These are phyloP conservation scores for Chaetogeoica ovagalla DNA, from an alignment of 2,888 invertebrate species.

Conservation along the genomic window DNA sequence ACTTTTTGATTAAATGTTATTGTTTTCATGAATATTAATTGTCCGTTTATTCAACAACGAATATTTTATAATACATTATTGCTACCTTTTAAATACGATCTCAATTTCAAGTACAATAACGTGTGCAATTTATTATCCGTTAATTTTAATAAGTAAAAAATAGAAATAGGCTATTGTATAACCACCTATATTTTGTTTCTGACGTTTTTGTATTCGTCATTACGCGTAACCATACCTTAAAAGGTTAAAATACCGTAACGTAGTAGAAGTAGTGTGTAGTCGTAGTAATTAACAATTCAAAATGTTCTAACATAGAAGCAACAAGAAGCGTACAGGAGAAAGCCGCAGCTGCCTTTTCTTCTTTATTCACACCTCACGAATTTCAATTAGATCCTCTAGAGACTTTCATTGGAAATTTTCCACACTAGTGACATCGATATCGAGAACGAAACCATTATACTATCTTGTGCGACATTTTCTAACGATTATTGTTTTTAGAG, in stretches of 20 bases:
- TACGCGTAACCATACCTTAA: conserved; percentile 23
- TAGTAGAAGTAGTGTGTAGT: no score
- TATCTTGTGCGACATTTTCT: neutral
- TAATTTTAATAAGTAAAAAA: conserved; percentile 1
- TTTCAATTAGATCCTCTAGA: conserved; percentile 26
- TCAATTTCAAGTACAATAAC: neutral
- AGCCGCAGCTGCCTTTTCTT: neutral
- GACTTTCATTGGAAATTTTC: conserved; percentile 26
- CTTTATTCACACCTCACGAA: conserved; percentile 22
- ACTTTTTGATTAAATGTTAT: conserved; percentile 44
- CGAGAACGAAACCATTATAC: neutral
- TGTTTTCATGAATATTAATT: conserved; percentile 15
- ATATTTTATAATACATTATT: neutral
- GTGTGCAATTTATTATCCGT: conserved; percentile 4
- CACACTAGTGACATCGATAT: neutral
- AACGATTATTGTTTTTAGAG: neutral
- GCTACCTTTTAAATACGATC: conserved; percentile 19
- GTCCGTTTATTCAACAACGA: conserved; percentile 25
- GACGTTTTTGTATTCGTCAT: conserved; percentile 15
- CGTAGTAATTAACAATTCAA: conserved; percentile 40
- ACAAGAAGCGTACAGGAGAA: neutral
- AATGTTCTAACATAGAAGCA: conserved; percentile 4
- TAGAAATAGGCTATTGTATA: neutral
- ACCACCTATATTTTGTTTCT: conserved; percentile 32
- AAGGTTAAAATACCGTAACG: conserved; percentile 33